Base-by-base conservation (phyloP, 2,113 vertebrate species). In the Eurystomus gularis region DNA sequence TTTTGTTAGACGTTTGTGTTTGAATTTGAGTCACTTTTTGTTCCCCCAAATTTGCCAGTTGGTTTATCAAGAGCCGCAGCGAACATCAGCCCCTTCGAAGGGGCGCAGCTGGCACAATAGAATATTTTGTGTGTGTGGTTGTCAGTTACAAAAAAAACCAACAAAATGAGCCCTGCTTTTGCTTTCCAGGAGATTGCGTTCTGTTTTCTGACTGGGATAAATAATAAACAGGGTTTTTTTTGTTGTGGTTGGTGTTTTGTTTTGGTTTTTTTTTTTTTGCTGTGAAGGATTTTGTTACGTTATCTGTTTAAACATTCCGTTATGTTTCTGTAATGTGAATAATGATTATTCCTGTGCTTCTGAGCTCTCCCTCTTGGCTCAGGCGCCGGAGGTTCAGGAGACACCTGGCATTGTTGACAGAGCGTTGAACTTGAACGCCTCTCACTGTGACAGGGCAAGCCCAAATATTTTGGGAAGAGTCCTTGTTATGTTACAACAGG, bases 301-400 rank as follows among this genome's bases (percentile, higher is more conserved):
- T 96, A 96, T 93, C 93, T 95, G 94, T 95, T 96, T 86, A 95
- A 94, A 96, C 96, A 96, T 94, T 96, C 90, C 93, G 86, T 94
- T 94, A 88, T n/a, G 69, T 93, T 95, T 96, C 86, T 95, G 95
- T 93, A 94, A 96, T 90, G 93, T 40, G 93, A 96, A 90, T 91
- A 84, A 68, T 93, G 71, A 62, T 93, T 86, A 90, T 90, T 96
- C 94, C 89, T 94, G 91, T 73, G 92, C 92, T 94, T 84, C 90
- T 71, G 90, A 93, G 90, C 91, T 95, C 86, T 88, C 91, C 88
- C 72, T 96, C 95, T 92, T 97, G 97, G 84, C 92, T 87, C 52
- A 13, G 88, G 88, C 1, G 71, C 85, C 1, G 52, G 91, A 94
- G 91, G 91, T 93, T 94, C 89, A 87, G 85, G 58, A 93, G 89